Base-by-base conservation (phyloP, 2,113 vertebrate species). In the Syngnathoides biaculeatus region DNA sequence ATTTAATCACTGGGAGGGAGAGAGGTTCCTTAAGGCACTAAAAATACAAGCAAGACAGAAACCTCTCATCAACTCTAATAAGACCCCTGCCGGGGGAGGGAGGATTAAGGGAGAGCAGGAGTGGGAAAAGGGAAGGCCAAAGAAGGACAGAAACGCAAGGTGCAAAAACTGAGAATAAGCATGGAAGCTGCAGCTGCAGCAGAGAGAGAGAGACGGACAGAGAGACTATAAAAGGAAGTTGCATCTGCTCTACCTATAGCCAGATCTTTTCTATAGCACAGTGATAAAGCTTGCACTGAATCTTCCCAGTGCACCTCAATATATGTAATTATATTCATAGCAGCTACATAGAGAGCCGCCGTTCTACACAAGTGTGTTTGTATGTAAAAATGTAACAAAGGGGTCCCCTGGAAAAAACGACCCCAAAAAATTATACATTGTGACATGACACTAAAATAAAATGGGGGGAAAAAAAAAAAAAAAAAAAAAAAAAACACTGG, bases 251-350 rank as follows among this genome's bases (percentile, higher is more conserved):
- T 68, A 82, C 84, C 89, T 86, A 86, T 71, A 86, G 79, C 82
- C 79, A 88, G 88, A 89, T 89, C 83, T 81, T 35, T 80, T 89
- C 88, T 87, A 78, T 66, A 74, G 77, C 79, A 65, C 67, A 74
- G 81, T 79, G 85, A 88, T 89, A 85, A 90, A 89, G 75, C 82
- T 63, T 30, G 24, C 43, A 84, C 77, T 87, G 87, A 89, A 89
- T 85, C 86, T 89, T 80, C 57, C 79, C 65, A 50, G 81, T 75
- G 68, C 79, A 85, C 83, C 79, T 66, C 75, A 74, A 81, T 79
- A 83, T 87, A n/a, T n/a, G n/a, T n/a, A 85, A 90, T 89, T 88
- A 84, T 87, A 88, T 87, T 86, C 84, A 86, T 88, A 78, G 81
- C 72, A 69, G 64, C 70, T 52, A 75, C 80, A 79, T 82, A 84